phyloP scores from a whole-genome alignment of 2,888 invertebrate species.

The Ophion ellenae region DNA sequence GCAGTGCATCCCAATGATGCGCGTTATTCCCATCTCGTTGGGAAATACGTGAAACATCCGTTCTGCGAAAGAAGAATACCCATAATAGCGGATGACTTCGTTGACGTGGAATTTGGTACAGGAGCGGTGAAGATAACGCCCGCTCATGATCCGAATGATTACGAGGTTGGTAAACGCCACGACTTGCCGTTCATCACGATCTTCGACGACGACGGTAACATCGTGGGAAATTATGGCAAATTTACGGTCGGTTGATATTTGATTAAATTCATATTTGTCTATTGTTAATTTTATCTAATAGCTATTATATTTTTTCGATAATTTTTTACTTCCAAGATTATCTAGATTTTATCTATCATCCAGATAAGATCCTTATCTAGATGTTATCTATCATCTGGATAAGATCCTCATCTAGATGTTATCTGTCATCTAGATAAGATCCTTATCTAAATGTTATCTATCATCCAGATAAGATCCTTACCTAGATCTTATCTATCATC shows the following conservation, averaged over 20 bases:
- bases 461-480: too few species aligned
- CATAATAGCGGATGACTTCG: conserved; percentile 96
- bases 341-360: neutral
- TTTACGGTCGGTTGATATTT: conserved; percentile 86
- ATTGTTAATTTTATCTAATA: neutral
- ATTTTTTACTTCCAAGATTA: neutral
- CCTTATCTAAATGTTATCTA: too few species aligned
- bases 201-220: conserved; percentile 95
- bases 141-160: conserved; percentile 98
- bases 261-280: neutral
- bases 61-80: conserved; percentile 93
- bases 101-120: conserved; percentile 97
- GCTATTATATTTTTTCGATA: neutral
- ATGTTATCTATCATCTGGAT: too few species aligned
- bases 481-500: too few species aligned
- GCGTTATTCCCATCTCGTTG: conserved; percentile 93
- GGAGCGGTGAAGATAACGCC: conserved; percentile 99
- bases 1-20: conserved; percentile 98
- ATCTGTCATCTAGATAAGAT: too few species aligned
- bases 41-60: conserved; percentile 94
- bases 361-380: too few species aligned
- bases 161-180: conserved; percentile 96
- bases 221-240: conserved; percentile 91
- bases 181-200: conserved; percentile 94
- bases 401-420: too few species aligned